These are phyloP conservation scores for Dendrolimus pini DNA, from an alignment of 2,888 invertebrate species.

Conservation along the genomic window DNA sequence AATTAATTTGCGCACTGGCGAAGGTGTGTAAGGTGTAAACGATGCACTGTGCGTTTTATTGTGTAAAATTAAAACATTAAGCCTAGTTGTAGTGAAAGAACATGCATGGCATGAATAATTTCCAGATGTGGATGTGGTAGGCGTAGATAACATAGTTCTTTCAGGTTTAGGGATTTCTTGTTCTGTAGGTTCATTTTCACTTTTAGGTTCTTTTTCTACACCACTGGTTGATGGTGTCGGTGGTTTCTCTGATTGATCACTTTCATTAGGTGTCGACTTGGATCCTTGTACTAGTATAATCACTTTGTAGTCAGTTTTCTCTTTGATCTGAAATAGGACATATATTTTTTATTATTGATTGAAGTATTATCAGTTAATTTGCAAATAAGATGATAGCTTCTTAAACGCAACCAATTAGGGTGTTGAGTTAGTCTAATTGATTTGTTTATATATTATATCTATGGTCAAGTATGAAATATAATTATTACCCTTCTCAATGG, in stretches of 20 bases:
- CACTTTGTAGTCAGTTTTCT: conserved; percentile 77
- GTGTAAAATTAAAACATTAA: conserved; percentile 85
- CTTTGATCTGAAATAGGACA: conserved; percentile 45
- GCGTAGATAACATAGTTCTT: conserved; percentile 18
- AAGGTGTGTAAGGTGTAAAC: conserved; percentile 60
- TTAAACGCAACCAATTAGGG: neutral
- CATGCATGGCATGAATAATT: conserved; percentile 80
- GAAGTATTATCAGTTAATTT: neutral
- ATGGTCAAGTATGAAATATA: neutral
- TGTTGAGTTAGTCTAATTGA: no score
- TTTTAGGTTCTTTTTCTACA: conserved; percentile 26
- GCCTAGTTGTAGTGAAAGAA: conserved; percentile 79
- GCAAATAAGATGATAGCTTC: neutral
- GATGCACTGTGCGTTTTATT: conserved; percentile 81
- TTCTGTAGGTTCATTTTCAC: conserved; percentile 21
- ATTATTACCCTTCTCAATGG: conserved; percentile 44
- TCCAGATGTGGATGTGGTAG: conserved; percentile 37
- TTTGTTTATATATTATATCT: neutral
- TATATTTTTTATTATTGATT: neutral
- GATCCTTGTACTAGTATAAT: conserved; percentile 78
- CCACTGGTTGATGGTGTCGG: conserved; percentile 42
- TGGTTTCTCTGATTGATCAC: conserved; percentile 20
- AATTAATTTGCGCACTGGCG: conserved; percentile 53
- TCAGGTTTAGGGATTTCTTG: conserved; percentile 16
- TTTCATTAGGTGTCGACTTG: conserved; percentile 36